Conservation (phyloP, 2,797 vertebrate genomes). For the Lemur catta region DNA sequence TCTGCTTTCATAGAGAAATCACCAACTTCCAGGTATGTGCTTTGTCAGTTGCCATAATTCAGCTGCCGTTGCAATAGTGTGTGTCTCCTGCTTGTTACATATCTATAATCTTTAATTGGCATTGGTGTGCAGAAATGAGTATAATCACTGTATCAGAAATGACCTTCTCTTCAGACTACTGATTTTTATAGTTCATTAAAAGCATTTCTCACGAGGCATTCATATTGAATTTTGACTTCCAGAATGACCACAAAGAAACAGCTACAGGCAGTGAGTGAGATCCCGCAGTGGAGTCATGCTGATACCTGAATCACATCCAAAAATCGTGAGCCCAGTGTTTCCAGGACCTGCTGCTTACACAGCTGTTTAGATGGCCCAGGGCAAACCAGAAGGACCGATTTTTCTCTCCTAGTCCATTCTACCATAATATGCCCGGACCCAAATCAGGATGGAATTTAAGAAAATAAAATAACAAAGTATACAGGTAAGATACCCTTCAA, state of each 20-base stretch:
- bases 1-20: slow-evolving; percentile 67
- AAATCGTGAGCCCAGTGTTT: slow-evolving; percentile 29
- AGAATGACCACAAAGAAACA: slow-evolving; percentile 57
- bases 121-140: not conserved
- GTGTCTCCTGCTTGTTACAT: slow-evolving; percentile 22
- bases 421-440: not conserved
- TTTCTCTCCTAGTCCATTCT: not conserved
- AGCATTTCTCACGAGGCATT: slow-evolving; percentile 57
- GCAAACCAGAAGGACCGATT: slow-evolving; percentile 1
- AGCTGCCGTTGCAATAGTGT: not conserved
- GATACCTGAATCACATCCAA: slow-evolving; percentile 40
- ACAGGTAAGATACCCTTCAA: not conserved
- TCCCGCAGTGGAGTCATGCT: not conserved
- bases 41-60: not conserved
- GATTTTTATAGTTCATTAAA: slow-evolving; percentile 70
- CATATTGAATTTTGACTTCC: slow-evolving; percentile 64
- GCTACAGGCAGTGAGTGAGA: slow-evolving; percentile 31
- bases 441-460: not conserved
- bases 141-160: slow-evolving; percentile 49
- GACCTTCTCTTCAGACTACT: slow-evolving; percentile 65
- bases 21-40: slow-evolving; percentile 31
- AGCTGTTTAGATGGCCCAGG: slow-evolving; percentile 61
- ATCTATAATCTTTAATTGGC: slow-evolving; percentile 37
- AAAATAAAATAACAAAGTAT: not conserved
- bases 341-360: slow-evolving; percentile 54